Conservation (phyloP, 2,113 vertebrate genomes). For the Bubo scandiacus region DNA sequence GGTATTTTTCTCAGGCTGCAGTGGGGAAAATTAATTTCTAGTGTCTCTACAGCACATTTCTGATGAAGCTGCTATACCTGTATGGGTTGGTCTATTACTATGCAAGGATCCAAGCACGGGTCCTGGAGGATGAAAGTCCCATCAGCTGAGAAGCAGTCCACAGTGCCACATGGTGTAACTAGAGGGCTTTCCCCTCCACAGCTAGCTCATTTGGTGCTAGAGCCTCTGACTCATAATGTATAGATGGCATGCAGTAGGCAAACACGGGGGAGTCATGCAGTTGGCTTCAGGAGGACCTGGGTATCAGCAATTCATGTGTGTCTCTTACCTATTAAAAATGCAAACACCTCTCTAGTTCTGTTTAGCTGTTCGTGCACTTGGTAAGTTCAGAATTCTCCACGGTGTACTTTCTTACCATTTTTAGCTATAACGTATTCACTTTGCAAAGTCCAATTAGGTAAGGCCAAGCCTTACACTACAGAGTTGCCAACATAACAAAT, state of each 20-base stretch:
- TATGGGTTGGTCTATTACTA: neutral
- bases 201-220: neutral
- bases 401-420: neutral
- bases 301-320: neutral
- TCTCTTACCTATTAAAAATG: neutral
- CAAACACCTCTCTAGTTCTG: neutral
- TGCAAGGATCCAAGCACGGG: neutral
- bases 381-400: neutral
- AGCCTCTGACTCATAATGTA: fast-evolving
- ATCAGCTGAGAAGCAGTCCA: neutral
- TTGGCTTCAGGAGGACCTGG: neutral
- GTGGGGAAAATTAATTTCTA: neutral
- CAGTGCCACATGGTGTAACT: neutral
- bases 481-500: neutral
- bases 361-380: neutral
- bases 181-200: neutral
- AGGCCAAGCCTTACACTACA: neutral
- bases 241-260: neutral
- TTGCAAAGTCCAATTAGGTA: neutral
- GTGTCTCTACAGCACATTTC: neutral
- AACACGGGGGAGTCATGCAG: neutral
- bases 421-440: neutral
- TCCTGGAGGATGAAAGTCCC: neutral
- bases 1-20: neutral
- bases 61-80: neutral